Evolutionary conservation across 2,888 invertebrate species (phyloP).

Genomic region (Phengaris alcon): DNA sequence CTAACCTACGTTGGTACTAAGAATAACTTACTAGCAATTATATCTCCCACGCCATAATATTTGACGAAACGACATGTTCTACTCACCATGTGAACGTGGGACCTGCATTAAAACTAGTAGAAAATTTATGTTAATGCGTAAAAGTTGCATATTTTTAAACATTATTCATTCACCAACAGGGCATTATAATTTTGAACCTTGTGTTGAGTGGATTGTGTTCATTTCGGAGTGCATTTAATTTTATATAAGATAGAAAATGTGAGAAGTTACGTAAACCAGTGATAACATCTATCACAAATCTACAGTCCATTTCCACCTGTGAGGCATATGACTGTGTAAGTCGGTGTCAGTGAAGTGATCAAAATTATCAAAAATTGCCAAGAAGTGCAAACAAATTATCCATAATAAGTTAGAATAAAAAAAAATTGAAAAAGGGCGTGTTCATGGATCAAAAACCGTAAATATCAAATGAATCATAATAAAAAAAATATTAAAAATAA

Average conservation of each 20-base stretch:
- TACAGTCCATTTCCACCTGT: slow-evolving; percentile 33
- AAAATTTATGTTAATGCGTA: slow-evolving; percentile 23
- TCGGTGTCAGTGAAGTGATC: slow-evolving; percentile 27
- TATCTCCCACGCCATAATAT: background rate
- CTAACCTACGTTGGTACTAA: too few relatives aligned
- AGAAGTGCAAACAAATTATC: background rate
- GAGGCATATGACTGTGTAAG: slow-evolving; percentile 28
- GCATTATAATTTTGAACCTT: background rate
- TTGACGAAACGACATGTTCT: background rate
- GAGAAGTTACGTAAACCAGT: slow-evolving; percentile 31
- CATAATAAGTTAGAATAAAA: background rate
- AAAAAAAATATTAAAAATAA: too few relatives aligned
- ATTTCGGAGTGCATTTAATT: background rate
- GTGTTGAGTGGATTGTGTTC: too few relatives aligned
- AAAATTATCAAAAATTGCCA: background rate
- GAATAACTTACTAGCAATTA: background rate
- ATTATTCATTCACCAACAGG: background rate
- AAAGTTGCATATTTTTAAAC: slow-evolving; percentile 22
- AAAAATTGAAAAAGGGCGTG: background rate
- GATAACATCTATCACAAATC: slow-evolving; percentile 33
- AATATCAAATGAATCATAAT: background rate
- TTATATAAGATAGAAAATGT: slow-evolving; percentile 13
- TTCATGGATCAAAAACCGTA: background rate
- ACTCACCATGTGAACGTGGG: background rate
- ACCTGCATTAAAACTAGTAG: slow-evolving; percentile 18